These are phyloP conservation scores for Dendrolimus pini DNA, from an alignment of 2,888 invertebrate genomes.

Conservation along the genomic window DNA sequence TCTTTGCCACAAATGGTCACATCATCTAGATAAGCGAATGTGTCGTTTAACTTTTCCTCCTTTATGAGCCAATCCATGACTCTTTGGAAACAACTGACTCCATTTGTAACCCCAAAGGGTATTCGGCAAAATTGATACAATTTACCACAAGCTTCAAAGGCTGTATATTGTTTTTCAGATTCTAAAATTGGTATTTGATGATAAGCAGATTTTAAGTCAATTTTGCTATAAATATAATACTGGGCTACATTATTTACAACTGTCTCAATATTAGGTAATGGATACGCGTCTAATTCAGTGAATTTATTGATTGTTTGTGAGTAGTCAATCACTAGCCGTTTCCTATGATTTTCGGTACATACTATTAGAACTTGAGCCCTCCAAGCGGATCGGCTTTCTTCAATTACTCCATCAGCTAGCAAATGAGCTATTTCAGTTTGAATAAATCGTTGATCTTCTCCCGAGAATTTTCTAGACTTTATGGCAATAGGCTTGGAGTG, in stretches of 20 bases:
- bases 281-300: conserved; percentile 16
- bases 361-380: conserved; percentile 17
- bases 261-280: conserved; percentile 15
- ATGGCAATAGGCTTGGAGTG: not conserved
- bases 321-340: conserved; percentile 15
- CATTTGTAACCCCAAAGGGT: no score
- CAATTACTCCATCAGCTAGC: not conserved
- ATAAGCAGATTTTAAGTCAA: not conserved
- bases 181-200: conserved; percentile 4
- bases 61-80: no score
- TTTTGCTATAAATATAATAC: not conserved
- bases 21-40: no score
- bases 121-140: not conserved
- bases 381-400: conserved; percentile 12
- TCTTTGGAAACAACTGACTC: no score
- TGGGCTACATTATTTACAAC: conserved; percentile 8
- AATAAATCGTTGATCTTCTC: not conserved
- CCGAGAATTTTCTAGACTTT: not conserved
- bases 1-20: no score
- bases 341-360: conserved; percentile 13
- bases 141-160: conserved; percentile 2
- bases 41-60: no score
- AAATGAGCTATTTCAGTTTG: not conserved
- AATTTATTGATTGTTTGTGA: conserved; percentile 19
- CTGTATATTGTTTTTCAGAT: conserved; percentile 1